A percentile compares a stretch with the other conserved stretches of the same genome.
phyloP scores from a whole-genome alignment of 2,797 vertebrate genomes.

The Acanthis flammea region DNA sequence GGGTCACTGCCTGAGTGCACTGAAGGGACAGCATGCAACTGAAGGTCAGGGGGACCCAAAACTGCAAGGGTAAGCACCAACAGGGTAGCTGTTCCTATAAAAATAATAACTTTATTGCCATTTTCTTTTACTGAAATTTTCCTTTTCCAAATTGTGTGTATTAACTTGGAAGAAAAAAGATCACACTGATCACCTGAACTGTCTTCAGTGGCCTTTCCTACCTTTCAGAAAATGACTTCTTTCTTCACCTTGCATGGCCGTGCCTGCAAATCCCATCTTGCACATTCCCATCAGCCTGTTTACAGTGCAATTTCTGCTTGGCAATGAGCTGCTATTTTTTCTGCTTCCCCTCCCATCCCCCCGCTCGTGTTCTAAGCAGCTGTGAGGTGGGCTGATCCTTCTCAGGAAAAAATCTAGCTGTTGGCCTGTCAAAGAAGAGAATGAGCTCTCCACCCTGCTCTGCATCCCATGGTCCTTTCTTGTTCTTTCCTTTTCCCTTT shows the following conservation, averaged over 20 bases:
- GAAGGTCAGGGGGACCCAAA: background rate
- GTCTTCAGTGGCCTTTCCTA: background rate
- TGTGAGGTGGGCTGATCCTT: background rate
- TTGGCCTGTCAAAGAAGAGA: background rate
- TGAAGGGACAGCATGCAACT: background rate
- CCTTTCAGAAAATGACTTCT: background rate
- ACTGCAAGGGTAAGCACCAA: background rate
- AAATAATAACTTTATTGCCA: background rate
- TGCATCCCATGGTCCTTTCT: background rate
- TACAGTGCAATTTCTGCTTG: slow-evolving; percentile 7
- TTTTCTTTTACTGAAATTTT: background rate
- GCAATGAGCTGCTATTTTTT: background rate
- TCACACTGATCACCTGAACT: background rate
- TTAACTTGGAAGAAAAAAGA: background rate
- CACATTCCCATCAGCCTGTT: background rate
- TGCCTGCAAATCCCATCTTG: background rate
- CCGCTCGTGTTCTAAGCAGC: slow-evolving; percentile 6
- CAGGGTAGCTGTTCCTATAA: background rate
- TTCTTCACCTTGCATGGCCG: background rate
- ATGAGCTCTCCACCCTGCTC: background rate
- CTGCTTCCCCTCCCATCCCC: background rate
- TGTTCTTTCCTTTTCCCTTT: background rate
- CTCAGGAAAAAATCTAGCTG: background rate
- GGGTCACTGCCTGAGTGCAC: background rate
- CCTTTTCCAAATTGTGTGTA: background rate